Percentiles rank a stretch among this genome's conserved stretches.
Conservation (phyloP, 2,888 invertebrate species). For the Euproctis similis region DNA sequence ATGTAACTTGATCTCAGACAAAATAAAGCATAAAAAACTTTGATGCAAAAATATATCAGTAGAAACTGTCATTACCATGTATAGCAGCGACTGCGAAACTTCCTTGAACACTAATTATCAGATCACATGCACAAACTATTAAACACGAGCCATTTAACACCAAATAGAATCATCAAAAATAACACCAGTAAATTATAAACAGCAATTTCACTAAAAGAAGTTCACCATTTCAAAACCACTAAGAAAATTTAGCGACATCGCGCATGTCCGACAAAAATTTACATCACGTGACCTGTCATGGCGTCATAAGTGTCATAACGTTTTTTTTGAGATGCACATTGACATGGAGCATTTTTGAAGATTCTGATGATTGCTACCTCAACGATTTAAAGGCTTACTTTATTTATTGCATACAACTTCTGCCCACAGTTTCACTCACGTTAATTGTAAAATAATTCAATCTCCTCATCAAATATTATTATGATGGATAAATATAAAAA, state of each 20-base stretch:
- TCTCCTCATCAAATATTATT: too few relatives aligned
- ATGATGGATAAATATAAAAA: too few relatives aligned
- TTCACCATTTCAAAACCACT: slow-evolving; percentile 64
- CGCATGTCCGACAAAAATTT: slow-evolving; percentile 74
- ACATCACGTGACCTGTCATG: slow-evolving; percentile 76
- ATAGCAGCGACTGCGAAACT: slow-evolving; percentile 58
- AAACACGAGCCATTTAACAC: slow-evolving; percentile 28
- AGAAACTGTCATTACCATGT: slow-evolving; percentile 49
- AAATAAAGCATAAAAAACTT: slow-evolving; percentile 41
- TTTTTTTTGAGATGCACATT: too few relatives aligned
- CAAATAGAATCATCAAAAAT: slow-evolving; percentile 21
- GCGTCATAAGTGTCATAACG: too few relatives aligned
- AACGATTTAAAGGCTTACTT: too few relatives aligned
- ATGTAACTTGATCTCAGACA: slow-evolving; percentile 22
- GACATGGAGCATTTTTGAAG: too few relatives aligned
- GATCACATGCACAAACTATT: slow-evolving; percentile 39
- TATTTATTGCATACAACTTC: too few relatives aligned
- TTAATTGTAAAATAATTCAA: too few relatives aligned
- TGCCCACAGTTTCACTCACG: too few relatives aligned
- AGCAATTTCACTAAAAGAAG: slow-evolving; percentile 41
- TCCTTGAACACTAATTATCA: slow-evolving; percentile 35
- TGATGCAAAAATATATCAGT: slow-evolving; percentile 41
- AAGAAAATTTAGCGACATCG: slow-evolving; percentile 57
- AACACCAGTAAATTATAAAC: slow-evolving; percentile 32
- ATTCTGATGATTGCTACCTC: too few relatives aligned